Evolutionary conservation across 2,888 invertebrate species (phyloP), one percentile per base, ranked within the genome.

Genomic region (Phyllotreta cruciferae): DNA sequence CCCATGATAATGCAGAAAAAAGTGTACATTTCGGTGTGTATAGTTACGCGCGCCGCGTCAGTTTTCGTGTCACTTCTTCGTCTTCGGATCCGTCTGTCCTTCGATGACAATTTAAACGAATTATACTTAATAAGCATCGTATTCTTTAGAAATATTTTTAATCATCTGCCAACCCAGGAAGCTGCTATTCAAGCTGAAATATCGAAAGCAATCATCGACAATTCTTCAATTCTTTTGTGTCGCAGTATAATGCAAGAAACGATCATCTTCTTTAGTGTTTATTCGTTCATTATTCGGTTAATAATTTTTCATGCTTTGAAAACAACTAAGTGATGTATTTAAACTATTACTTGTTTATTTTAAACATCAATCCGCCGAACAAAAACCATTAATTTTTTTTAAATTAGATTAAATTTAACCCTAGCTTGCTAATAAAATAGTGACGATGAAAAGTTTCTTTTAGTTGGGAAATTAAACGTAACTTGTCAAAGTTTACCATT

Each of bases 1-100:
- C 74, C 76, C 76, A 79, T 80, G 80, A 80, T 78, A 73, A 72
- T 73, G 78, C 79, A 79, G 69, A 80, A 79, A 24, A 76, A 68
- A 66, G 42, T 69, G 65, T 70, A 70, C 70, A 68, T 69, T 64
- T 63, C 63, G 63, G 39, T n/a, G 56, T 56, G 47, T 47, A 37
- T 44, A 37, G 36, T 52, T 58, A 42, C 37, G 52, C 14, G 11
- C 52, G 24, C 50, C 41, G 36, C 41, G 14, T 38, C 44, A 53
- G 44, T 66, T 63, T 66, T 64, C 68, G 70, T 73, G 74, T 74
- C 74, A 74, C 71, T 71, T 70, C 64, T 62, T 71, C 50, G 52
- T 13, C 58, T 72, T 71, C 71, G 70, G 72, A 67, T 72, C 67
- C 66, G 62, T 66, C 62, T 68, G 64, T 63, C 54, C 67, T 64